Conservation (phyloP, 2,888 invertebrate genomes). For the Drosophila rubida region DNA sequence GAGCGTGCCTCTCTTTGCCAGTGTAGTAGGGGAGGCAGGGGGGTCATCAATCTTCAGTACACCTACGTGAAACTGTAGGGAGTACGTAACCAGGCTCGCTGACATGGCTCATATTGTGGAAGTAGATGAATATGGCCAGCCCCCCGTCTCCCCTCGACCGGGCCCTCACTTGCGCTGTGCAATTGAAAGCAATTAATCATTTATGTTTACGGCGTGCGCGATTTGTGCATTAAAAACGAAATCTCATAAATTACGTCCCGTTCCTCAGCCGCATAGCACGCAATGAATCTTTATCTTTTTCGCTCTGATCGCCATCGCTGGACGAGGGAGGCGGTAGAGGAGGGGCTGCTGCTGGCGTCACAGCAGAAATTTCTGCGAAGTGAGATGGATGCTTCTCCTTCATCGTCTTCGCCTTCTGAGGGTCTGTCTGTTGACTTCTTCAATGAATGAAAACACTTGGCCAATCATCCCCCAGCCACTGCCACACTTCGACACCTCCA, state of each 20-base stretch:
- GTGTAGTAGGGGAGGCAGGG: not conserved
- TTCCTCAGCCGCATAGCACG: conserved; percentile 11
- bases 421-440: conserved; percentile 69
- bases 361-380: conserved; percentile 13
- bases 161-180: conserved; percentile 11
- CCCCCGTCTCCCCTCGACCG: conserved; percentile 16
- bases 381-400: conserved; percentile 3
- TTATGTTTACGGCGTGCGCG: conserved; percentile 61
- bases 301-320: conserved; percentile 19
- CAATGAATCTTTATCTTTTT: conserved; percentile 45
- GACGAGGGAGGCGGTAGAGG: not conserved
- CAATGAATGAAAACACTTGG: conserved; percentile 77
- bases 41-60: conserved; percentile 67
- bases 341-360: conserved; percentile 39
- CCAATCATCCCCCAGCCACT: conserved; percentile 32
- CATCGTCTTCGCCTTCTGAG: conserved; percentile 33
- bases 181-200: conserved; percentile 73
- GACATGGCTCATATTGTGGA: conserved; percentile 29
- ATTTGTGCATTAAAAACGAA: conserved; percentile 59
- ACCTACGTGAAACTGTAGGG: conserved; percentile 26
- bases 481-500: not conserved
- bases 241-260: conserved; percentile 65
- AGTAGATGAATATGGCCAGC: conserved; percentile 8
- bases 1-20: conserved; percentile 9
- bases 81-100: conserved; percentile 14